Percentiles rank a stretch among this genome's conserved stretches.
Conservation (phyloP, 1,140 invertebrate genomes). For the Pissodes strobi region DNA sequence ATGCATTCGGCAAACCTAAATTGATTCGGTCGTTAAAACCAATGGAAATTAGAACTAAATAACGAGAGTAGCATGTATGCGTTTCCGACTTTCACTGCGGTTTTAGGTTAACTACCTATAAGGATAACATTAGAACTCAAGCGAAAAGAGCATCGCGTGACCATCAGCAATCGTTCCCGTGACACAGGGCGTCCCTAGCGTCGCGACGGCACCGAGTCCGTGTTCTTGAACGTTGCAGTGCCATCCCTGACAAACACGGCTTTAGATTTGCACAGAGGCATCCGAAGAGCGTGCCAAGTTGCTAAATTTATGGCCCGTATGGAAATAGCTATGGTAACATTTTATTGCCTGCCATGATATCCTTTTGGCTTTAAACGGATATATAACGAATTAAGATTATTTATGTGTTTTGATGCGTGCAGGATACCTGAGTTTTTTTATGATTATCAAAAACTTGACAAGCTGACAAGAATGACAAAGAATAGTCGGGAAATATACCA, state of each 20-base stretch:
- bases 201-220: slow-evolving; percentile 15
- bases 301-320: background rate
- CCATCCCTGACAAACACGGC: slow-evolving; percentile 12
- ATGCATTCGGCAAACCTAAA: no score
- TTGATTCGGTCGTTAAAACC: no score
- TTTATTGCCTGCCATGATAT: slow-evolving; percentile 1
- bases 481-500: no score
- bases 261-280: background rate
- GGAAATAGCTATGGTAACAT: slow-evolving; percentile 1
- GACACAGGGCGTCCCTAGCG: slow-evolving; percentile 1
- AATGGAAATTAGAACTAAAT: no score
- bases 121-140: no score
- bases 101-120: no score
- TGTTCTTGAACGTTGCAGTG: slow-evolving; percentile 5
- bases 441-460: no score
- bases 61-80: no score
- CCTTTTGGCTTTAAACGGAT: background rate
- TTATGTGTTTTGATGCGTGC: background rate
- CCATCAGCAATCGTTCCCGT: slow-evolving; percentile 8
- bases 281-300: slow-evolving; percentile 7
- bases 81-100: no score
- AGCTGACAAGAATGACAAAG: no score
- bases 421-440: no score
- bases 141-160: slow-evolving; percentile 9
- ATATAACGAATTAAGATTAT: background rate